Percentiles rank a stretch among this genome's conserved stretches.
phyloP scores from a whole-genome alignment of 2,113 vertebrate genomes.

The Arizona elegans region DNA sequence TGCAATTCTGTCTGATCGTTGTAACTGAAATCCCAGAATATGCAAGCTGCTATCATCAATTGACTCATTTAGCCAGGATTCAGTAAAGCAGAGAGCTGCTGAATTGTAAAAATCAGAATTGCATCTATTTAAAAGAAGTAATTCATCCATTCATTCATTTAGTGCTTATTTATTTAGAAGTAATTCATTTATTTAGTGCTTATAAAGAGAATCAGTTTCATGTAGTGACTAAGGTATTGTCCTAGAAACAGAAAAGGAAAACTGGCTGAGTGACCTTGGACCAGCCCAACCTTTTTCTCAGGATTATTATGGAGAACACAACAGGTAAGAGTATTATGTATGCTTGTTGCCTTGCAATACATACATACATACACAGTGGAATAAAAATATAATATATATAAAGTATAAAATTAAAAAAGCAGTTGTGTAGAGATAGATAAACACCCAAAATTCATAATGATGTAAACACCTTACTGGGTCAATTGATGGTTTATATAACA shows the following conservation, averaged over 20 bases:
- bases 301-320: background rate
- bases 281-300: background rate
- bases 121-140: too few species aligned
- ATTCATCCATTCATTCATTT: too few species aligned
- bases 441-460: background rate
- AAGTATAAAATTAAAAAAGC: background rate
- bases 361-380: background rate
- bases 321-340: background rate
- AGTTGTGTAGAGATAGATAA: background rate
- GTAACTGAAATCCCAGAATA: too few species aligned
- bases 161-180: too few species aligned
- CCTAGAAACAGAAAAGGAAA: background rate
- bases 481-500: background rate
- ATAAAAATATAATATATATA: background rate
- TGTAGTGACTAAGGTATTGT: background rate
- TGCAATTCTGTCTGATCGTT: too few species aligned
- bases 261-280: background rate
- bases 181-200: background rate
- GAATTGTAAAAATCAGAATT: too few species aligned
- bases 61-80: too few species aligned
- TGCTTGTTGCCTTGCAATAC: background rate
- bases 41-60: too few species aligned
- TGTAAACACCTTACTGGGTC: background rate
- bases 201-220: background rate
- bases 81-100: too few species aligned